A percentile compares a stretch with the other conserved stretches of the same genome.
These are phyloP conservation scores for Sarcoramphus papa DNA, from an alignment of 2,797 vertebrate genomes.

Conservation along the genomic window DNA sequence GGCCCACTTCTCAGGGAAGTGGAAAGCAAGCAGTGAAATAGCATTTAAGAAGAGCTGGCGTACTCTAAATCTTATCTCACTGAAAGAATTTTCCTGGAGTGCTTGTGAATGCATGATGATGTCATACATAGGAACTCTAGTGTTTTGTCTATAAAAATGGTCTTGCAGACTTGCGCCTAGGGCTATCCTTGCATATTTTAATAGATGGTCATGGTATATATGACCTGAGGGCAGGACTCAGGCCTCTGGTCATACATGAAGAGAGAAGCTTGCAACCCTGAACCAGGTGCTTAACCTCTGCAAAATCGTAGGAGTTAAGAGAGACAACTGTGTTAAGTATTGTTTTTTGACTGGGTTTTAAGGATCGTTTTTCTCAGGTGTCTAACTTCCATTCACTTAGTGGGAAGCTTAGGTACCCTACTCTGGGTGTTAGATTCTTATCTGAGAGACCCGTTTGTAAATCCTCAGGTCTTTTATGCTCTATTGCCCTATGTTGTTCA, in stretches of 20 bases:
- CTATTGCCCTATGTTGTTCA: background rate
- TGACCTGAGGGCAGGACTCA: background rate
- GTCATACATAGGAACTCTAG: background rate
- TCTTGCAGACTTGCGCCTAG: background rate
- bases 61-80: background rate
- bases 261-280: background rate
- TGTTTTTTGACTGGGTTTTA: background rate
- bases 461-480: background rate
- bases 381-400: background rate
- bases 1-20: background rate
- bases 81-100: background rate
- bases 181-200: background rate
- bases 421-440: background rate
- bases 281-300: background rate
- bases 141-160: background rate
- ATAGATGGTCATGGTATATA: background rate
- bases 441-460: background rate
- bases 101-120: background rate
- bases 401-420: background rate
- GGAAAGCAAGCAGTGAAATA: background rate
- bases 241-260: background rate
- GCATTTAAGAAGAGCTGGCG: background rate
- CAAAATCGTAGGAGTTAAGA: background rate
- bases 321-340: background rate
- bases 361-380: background rate